phyloP scores from a whole-genome alignment of 2,888 invertebrate genomes.

The Autographa pulchrina region DNA sequence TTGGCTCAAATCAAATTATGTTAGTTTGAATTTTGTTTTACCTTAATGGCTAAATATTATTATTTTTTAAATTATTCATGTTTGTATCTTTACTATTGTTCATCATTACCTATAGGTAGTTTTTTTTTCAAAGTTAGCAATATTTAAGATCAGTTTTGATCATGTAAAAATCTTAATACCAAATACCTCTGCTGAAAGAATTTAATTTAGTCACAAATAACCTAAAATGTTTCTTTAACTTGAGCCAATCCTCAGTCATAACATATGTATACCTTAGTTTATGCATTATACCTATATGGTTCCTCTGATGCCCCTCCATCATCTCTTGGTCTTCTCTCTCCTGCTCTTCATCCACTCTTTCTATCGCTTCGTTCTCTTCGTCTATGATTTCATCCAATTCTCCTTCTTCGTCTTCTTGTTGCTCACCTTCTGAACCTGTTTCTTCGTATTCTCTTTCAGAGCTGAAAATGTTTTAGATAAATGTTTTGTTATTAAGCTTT shows the following conservation, averaged over 20 bases:
- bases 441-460: slow-evolving; percentile 92
- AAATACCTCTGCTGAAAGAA: background rate
- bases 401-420: slow-evolving; percentile 90
- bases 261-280: slow-evolving; percentile 16
- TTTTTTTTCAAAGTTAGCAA: too few relatives aligned
- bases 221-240: background rate
- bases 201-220: background rate
- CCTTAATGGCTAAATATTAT: too few relatives aligned
- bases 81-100: too few relatives aligned
- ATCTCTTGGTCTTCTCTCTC: slow-evolving; percentile 78
- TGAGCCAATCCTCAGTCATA: background rate
- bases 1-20: background rate
- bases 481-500: too few relatives aligned
- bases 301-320: slow-evolving; percentile 82
- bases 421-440: slow-evolving; percentile 92
- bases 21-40: too few relatives aligned
- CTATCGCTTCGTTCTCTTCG: slow-evolving; percentile 51
- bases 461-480: slow-evolving; percentile 72
- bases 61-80: too few relatives aligned
- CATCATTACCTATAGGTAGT: too few relatives aligned
- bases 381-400: slow-evolving; percentile 72
- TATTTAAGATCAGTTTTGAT: too few relatives aligned
- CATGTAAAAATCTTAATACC: too few relatives aligned
- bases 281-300: slow-evolving; percentile 81
- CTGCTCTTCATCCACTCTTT: slow-evolving; percentile 81